Evolutionary conservation across 2,113 vertebrate species (phyloP).

Genomic region (Xenopus laevis): DNA sequence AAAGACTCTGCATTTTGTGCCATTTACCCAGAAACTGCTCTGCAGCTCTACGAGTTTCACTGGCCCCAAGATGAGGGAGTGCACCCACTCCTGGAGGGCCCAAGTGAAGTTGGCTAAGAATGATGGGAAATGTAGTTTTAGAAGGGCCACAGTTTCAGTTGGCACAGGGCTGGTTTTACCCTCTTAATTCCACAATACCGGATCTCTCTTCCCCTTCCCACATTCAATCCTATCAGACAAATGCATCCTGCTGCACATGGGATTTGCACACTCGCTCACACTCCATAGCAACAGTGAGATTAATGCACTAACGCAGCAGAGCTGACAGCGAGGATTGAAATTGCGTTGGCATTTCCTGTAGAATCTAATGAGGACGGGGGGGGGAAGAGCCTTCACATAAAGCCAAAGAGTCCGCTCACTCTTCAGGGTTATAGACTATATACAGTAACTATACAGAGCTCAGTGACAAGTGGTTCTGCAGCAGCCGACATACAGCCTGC

Average conservation of each 20-base stretch:
- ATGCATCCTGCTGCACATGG: not conserved
- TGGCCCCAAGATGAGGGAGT: no score
- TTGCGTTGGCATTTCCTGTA: constrained; percentile 1
- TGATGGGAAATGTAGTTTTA: no score
- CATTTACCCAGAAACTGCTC: not conserved
- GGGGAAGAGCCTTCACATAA: no score
- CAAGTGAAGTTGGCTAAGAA: no score
- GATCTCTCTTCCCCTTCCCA: not conserved
- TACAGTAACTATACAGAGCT: no score
- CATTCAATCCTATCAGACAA: not conserved
- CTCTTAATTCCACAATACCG: no score
- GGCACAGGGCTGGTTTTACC: no score
- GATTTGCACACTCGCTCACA: not conserved
- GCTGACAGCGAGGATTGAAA: not conserved
- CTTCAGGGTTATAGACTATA: no score
- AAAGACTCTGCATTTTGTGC: constrained; percentile 3
- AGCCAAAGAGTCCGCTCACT: no score
- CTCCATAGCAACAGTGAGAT: not conserved
- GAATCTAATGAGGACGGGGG: not conserved
- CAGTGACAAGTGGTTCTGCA: not conserved
- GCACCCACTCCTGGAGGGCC: no score
- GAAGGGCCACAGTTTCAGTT: no score
- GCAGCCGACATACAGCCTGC: not conserved
- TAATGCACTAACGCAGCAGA: not conserved
- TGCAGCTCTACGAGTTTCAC: not conserved